Conservation (phyloP, 1,140 invertebrate species). For the Papilio xuthus region DNA sequence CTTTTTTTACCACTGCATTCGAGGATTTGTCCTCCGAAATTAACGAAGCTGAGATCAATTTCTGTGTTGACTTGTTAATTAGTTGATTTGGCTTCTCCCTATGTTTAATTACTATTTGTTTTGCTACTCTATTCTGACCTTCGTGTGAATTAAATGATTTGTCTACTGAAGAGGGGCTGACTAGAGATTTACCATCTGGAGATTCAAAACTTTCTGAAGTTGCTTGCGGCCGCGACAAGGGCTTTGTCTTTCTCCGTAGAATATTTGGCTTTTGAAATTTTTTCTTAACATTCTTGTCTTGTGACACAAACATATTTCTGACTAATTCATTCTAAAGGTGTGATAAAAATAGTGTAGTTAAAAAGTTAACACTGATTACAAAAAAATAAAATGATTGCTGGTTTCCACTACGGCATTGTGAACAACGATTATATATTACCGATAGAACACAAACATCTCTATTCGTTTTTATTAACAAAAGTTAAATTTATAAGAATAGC, state of each 20-base stretch:
- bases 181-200: constrained; percentile 47
- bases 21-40: constrained; percentile 32
- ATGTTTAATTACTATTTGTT: constrained; percentile 39
- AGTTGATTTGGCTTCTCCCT: constrained; percentile 33
- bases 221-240: constrained; percentile 39
- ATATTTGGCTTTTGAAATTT: constrained; percentile 74
- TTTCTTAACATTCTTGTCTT: constrained; percentile 63
- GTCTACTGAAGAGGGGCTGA: constrained; percentile 39
- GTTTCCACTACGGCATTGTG: not conserved
- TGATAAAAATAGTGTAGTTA: constrained; percentile 11
- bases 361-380: not conserved
- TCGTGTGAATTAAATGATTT: constrained; percentile 43
- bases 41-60: constrained; percentile 27
- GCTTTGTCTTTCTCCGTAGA: constrained; percentile 61
- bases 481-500: not conserved
- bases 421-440: not conserved
- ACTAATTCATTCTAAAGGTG: constrained; percentile 41
- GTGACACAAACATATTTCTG: constrained; percentile 67
- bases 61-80: constrained; percentile 31
- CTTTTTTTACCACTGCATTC: constrained; percentile 35
- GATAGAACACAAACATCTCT: not conserved
- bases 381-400: constrained; percentile 5
- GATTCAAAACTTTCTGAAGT: constrained; percentile 48
- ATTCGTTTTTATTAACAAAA: not conserved
- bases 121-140: constrained; percentile 39